Conservation (phyloP, 2,888 invertebrate genomes). For the Scaptomyza cyrtandrae region DNA sequence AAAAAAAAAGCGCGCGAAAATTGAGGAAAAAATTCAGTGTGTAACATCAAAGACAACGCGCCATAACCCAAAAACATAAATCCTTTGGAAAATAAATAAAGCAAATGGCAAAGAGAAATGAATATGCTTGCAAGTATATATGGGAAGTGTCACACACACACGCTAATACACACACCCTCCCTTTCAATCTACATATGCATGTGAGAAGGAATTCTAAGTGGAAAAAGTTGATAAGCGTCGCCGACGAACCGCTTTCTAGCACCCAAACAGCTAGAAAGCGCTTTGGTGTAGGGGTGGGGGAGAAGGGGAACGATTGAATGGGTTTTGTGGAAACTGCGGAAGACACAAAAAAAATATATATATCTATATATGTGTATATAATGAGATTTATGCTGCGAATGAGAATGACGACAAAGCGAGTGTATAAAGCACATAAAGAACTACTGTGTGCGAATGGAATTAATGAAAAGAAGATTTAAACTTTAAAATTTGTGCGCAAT, state of each 20-base stretch:
- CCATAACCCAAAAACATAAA: conserved; percentile 80
- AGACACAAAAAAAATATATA: too few species aligned
- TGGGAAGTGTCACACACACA: conserved; percentile 3
- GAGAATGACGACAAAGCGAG: conserved; percentile 17
- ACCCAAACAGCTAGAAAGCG: conserved; percentile 16
- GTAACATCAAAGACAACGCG: conserved; percentile 67
- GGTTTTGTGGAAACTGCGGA: conserved; percentile 1
- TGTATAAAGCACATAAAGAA: conserved; percentile 14
- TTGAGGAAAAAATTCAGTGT: conserved; percentile 2
- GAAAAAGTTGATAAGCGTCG: conserved; percentile 71
- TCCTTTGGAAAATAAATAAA: conserved; percentile 72
- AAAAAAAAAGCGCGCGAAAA: neutral
- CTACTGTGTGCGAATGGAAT: conserved; percentile 1
- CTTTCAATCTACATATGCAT: conserved; percentile 30
- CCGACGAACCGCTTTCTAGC: conserved; percentile 56
- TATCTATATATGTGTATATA: too few species aligned
- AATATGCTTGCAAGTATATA: conserved; percentile 52
- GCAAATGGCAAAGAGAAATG: conserved; percentile 58
- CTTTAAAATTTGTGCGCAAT: neutral
- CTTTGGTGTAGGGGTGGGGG: too few species aligned
- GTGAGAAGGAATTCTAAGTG: conserved; percentile 50
- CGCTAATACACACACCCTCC: neutral
- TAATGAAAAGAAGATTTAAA: neutral
- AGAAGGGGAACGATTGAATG: conserved; percentile 6
- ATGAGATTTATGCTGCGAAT: conserved; percentile 49